phyloP scores from a whole-genome alignment of 2,113 vertebrate species.

The Argyrosomus japonicus region DNA sequence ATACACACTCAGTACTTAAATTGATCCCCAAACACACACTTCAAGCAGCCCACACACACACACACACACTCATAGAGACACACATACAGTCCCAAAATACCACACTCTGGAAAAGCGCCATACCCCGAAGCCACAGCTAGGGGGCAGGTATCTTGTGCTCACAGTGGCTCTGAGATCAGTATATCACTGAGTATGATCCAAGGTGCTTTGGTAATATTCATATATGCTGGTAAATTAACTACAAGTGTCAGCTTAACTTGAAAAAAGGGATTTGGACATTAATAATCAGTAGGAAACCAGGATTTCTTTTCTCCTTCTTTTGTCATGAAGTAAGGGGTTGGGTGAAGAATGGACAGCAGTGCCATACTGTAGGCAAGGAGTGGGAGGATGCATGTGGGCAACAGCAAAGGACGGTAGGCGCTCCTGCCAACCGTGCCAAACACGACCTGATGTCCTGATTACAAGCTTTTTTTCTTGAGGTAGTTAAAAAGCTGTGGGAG shows the following conservation, averaged over 20 bases:
- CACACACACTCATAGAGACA: constrained; percentile 30
- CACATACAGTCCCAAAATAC: constrained; percentile 64
- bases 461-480: constrained; percentile 46
- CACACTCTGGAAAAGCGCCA: constrained; percentile 77
- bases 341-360: constrained; percentile 50
- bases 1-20: constrained; percentile 26
- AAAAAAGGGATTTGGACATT: constrained; percentile 71
- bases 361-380: constrained; percentile 39
- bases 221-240: constrained; percentile 71
- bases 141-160: constrained; percentile 63
- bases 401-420: constrained; percentile 41
- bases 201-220: constrained; percentile 77
- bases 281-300: constrained; percentile 44
- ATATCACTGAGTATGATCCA: constrained; percentile 70
- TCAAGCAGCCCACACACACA: constrained; percentile 26
- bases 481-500: constrained; percentile 36
- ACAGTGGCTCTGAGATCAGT: constrained; percentile 61
- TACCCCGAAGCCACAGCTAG: constrained; percentile 65
- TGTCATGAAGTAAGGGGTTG: constrained; percentile 46
- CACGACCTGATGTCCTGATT: constrained; percentile 42
- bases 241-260: constrained; percentile 60
- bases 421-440: constrained; percentile 59
- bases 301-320: constrained; percentile 25
- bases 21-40: constrained; percentile 34
- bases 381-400: constrained; percentile 65